Evolutionary conservation across 2,888 invertebrate species (phyloP).

Genomic region (Drosophila algonquin): DNA sequence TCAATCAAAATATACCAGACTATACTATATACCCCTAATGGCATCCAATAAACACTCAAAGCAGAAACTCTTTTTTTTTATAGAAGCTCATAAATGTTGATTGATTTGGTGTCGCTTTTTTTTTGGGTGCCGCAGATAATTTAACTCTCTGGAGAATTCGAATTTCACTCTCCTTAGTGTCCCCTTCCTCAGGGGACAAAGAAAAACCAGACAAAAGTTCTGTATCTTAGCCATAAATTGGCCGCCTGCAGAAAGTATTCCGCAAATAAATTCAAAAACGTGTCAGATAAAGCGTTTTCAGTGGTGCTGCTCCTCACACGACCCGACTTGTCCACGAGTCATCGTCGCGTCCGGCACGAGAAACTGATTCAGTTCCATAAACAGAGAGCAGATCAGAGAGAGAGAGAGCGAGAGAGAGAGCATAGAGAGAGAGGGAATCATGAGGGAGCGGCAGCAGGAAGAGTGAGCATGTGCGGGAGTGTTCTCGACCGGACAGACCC

Average conservation of each 20-base stretch:
- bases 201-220: slow-evolving; percentile 30
- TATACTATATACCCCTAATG: slow-evolving; percentile 32
- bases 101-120: slow-evolving; percentile 48
- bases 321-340: slow-evolving; percentile 37
- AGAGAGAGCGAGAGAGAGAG: slow-evolving; percentile 2
- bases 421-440: not conserved
- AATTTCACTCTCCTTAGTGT: slow-evolving; percentile 14
- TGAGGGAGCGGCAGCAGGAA: not conserved
- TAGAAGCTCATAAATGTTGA: slow-evolving; percentile 64
- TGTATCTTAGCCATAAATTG: slow-evolving; percentile 51
- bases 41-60: slow-evolving; percentile 46
- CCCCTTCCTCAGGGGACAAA: too few species aligned
- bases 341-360: slow-evolving; percentile 14
- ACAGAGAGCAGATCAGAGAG: slow-evolving; percentile 1
- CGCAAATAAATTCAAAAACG: slow-evolving; percentile 69
- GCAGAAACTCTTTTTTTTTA: slow-evolving; percentile 37
- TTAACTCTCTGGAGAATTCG: slow-evolving; percentile 22
- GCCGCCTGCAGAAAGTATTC: slow-evolving; percentile 35
- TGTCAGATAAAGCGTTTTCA: slow-evolving; percentile 62
- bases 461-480: slow-evolving; percentile 11
- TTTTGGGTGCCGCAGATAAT: slow-evolving; percentile 20
- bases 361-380: slow-evolving; percentile 46
- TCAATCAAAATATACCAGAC: slow-evolving; percentile 62
- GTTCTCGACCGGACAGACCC: not conserved
- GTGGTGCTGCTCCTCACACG: slow-evolving; percentile 36